Percentiles rank a stretch among this genome's conserved stretches.
Conservation (phyloP, 2,797 vertebrate species). For the Buphagus erythrorhynchus region DNA sequence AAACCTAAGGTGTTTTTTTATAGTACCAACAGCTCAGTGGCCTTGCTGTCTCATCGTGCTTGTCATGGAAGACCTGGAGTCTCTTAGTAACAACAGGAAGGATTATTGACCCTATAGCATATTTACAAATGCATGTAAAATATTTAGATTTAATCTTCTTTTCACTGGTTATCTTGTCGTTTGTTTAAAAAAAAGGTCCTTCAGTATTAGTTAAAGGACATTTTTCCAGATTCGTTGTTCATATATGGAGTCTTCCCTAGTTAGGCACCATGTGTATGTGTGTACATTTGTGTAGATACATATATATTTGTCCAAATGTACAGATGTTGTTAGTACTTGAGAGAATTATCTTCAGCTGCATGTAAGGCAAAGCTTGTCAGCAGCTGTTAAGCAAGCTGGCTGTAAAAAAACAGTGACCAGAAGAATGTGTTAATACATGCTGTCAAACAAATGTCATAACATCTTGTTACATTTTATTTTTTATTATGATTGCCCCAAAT, state of each 20-base stretch:
- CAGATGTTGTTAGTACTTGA: background rate
- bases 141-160: background rate
- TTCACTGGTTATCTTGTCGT: background rate
- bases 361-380: constrained; percentile 7
- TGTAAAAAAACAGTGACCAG: constrained; percentile 25
- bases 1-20: background rate
- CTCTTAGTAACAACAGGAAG: background rate
- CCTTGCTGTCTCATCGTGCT: background rate
- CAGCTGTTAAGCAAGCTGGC: constrained; percentile 48
- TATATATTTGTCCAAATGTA: background rate
- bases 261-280: background rate
- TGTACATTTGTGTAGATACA: background rate
- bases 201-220: background rate
- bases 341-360: background rate
- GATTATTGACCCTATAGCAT: background rate
- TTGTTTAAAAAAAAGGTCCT: background rate
- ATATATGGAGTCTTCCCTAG: background rate
- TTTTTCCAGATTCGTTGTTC: background rate
- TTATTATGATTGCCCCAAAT: background rate
- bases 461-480: background rate
- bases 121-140: background rate
- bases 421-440: background rate
- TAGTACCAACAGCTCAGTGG: background rate
- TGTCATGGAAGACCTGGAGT: background rate
- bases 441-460: background rate